Percentiles rank a stretch among this genome's conserved stretches.
phyloP scores from a whole-genome alignment of 1,140 invertebrate genomes.

The Eurosta solidaginis region DNA sequence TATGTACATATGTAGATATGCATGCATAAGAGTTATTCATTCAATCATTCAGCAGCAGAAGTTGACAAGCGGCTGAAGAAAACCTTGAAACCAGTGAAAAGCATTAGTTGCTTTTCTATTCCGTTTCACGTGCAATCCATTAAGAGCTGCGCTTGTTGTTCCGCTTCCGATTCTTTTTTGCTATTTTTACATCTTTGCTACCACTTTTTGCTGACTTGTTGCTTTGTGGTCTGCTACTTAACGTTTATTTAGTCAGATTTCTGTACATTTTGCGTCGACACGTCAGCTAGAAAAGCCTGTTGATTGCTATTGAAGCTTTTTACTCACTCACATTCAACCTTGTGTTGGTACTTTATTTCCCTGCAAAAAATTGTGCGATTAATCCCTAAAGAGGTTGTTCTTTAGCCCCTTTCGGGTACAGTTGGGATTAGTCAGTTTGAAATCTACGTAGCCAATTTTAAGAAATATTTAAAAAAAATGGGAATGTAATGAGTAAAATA shows the following conservation, averaged over 20 bases:
- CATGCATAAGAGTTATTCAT: too few species aligned
- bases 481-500: too few species aligned
- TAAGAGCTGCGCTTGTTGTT: too few species aligned
- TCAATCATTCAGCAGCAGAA: neutral
- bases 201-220: neutral
- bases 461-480: too few species aligned
- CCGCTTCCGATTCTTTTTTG: neutral
- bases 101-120: neutral
- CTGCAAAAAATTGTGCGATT: too few species aligned
- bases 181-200: too few species aligned
- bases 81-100: neutral
- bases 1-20: too few species aligned
- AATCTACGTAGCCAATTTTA: too few species aligned
- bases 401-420: too few species aligned
- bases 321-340: neutral
- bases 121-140: neutral
- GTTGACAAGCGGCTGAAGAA: neutral
- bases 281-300: neutral
- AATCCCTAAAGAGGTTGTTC: too few species aligned
- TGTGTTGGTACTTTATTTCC: too few species aligned
- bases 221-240: neutral
- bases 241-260: neutral
- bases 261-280: neutral
- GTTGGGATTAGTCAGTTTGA: too few species aligned
- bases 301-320: constrained; percentile 7